These are phyloP conservation scores for Nemurella pictetii DNA, from an alignment of 2,888 invertebrate species.

Conservation along the genomic window DNA sequence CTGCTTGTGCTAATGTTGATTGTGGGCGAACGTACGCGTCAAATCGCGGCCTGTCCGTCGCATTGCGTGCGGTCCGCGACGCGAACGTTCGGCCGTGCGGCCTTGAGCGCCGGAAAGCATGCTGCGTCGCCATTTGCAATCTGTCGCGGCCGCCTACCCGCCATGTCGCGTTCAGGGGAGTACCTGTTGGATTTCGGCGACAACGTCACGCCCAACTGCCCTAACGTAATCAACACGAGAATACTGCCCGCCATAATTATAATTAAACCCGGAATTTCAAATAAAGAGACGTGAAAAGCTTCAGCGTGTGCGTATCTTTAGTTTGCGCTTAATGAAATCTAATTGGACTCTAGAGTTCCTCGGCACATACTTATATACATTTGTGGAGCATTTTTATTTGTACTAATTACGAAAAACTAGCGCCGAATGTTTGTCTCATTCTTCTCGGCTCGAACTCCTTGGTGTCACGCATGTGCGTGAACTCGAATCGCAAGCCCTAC, in stretches of 20 bases:
- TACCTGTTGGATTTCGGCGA: background rate
- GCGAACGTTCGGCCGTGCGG: background rate
- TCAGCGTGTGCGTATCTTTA: background rate
- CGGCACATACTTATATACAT: background rate
- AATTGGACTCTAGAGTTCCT: background rate
- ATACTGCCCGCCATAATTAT: background rate
- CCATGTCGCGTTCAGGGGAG: background rate
- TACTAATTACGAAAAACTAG: background rate
- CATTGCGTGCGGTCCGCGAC: background rate
- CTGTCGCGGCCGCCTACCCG: background rate
- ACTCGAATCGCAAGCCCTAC: background rate
- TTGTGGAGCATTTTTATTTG: background rate
- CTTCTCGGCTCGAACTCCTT: background rate
- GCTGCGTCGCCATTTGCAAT: background rate
- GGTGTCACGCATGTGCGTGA: background rate
- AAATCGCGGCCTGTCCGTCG: background rate
- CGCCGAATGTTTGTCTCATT: background rate
- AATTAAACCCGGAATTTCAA: background rate
- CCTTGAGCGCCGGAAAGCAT: background rate
- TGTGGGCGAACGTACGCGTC: background rate
- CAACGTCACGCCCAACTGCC: background rate
- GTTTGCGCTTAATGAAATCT: background rate
- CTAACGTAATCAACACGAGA: background rate
- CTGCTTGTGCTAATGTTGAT: background rate
- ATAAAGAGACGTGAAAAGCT: background rate